Evolutionary conservation across 2,888 invertebrate genomes (phyloP), one percentile per base, ranked within the genome.

Genomic region (Mycogona germanica): DNA sequence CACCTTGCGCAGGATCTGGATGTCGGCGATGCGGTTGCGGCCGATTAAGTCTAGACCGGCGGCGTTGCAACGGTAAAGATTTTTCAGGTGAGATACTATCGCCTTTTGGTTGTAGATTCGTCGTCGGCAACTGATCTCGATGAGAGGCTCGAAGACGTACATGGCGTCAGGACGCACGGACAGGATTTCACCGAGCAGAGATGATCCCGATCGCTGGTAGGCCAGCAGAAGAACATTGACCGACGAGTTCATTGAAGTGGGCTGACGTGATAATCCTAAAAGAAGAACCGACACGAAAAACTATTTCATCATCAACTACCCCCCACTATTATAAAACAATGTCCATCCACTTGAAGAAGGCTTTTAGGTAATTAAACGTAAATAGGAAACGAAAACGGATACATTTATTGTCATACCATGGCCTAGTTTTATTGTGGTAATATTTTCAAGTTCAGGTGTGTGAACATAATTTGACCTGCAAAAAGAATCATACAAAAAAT

Each of bases 141-240:
- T 35, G 21, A 55, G 30, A n/a, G 55, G 55, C 28, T 55, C 55
- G 23, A 55, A 55, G 9, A 44, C 19, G 28, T 55, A 55, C 9
- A 38, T 30, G 12, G 55, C 32, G 5, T 52, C n/a, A 3, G 50
- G 42, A 32, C 26, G 23, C 6, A 30, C n/a, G 32, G 44, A 30
- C 21, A 55, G 37, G 17, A 55, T 12, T 51, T 55, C 55, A 28
- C 55, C 55, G 7, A 42, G 35, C 7, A 55, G 17, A 51, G 55
- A 55, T 30, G 51, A 52, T 12, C 55, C 55, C 5, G 55, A 35
- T 3, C 55, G 50, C 17, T 55, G 55, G 42, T 55, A 55, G 12
- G 55, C 51, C 19, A 55, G 23, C 12, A 55, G 44, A n/a, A 55
- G 17, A 7, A 55, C 35, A 19, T 37, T 50, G 45, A 19, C 6